Evolutionary conservation across 1,140 invertebrate genomes (phyloP), one percentile per base, ranked within the genome.

Genomic region (Drosophila virilis): DNA sequence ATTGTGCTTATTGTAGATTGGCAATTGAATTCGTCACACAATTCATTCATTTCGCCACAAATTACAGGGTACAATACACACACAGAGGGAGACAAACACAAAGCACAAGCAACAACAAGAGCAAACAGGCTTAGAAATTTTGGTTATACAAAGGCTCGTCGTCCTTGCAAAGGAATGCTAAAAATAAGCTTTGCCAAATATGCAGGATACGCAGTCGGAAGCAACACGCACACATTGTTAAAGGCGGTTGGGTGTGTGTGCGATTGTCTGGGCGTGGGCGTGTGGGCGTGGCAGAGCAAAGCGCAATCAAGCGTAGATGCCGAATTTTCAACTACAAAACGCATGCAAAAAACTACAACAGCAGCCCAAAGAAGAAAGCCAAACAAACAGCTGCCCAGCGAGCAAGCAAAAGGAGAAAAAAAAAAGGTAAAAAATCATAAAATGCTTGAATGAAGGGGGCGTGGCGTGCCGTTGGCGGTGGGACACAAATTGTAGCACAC

Each of bases 231-330:
- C 12, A 69, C 15, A 62, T 54, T 66, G 62, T 65, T 45, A 85
- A 28, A 80, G 50, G 64, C 32, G 64, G 58, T 78, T 70, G 61
- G 55, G 6, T 42, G 40, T 42, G 40, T 54, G 40, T 42, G 40
- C 55, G 80, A 17, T 17, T 64, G 65, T 75, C 1, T 15, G 32
- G n/a, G 50, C 15, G 7, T 42, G 17, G 13, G 10, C 35, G 40
- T 35, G 42, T 59, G 42, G 77, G 79, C 74, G 65, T 80, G 78
- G 57, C 69, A 40, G 66, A 43, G 76, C 69, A 82, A 71, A 74
- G 79, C 72, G 82, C 82, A 86, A 88, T 86, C 79, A 88, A 86
- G 82, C 82, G 82, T 88, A 83, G 79, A 83, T 88, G 76, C 48
- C 69, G 50, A 76, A 72, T 69, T 73, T 82, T 65, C 75, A 69